phyloP scores from a whole-genome alignment of 2,113 vertebrate species.

The Pardalotus punctatus region DNA sequence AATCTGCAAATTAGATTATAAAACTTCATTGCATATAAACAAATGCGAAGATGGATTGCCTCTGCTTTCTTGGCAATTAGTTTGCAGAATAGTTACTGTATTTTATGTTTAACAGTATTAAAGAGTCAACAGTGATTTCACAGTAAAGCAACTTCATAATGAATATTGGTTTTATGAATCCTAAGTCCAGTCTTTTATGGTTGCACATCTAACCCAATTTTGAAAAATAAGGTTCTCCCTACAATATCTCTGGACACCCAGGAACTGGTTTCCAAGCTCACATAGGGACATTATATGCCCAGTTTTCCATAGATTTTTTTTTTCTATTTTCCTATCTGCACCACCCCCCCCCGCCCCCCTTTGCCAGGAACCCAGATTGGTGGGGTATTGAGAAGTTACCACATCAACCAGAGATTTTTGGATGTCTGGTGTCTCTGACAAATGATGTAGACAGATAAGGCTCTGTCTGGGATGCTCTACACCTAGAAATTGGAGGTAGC shows the following conservation, averaged over 20 bases:
- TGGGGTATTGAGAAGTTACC: not conserved
- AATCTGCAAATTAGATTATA: constrained; percentile 70
- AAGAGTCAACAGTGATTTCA: constrained; percentile 45
- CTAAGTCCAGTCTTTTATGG: not conserved
- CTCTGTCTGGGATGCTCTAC: not conserved
- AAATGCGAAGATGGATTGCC: constrained; percentile 27
- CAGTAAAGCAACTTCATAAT: constrained; percentile 29
- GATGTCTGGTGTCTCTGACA: not conserved
- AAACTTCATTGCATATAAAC: constrained; percentile 56
- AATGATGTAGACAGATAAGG: not conserved
- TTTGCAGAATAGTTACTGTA: constrained; percentile 36
- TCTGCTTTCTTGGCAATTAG: constrained; percentile 40
- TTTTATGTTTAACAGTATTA: constrained; percentile 53
- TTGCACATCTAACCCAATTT: not conserved
- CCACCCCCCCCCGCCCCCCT: too few species aligned
- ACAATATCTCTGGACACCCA: not conserved
- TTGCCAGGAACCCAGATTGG: not conserved
- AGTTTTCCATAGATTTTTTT: not conserved
- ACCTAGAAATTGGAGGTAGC: not conserved
- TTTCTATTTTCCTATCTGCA: not conserved
- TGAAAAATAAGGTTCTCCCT: not conserved
- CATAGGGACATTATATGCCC: fast-evolving
- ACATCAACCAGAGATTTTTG: not conserved
- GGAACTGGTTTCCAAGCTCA: not conserved
- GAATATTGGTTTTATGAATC: constrained; percentile 24